phyloP scores from a whole-genome alignment of 2,888 invertebrate genomes.

The Ophioninae sp. region DNA sequence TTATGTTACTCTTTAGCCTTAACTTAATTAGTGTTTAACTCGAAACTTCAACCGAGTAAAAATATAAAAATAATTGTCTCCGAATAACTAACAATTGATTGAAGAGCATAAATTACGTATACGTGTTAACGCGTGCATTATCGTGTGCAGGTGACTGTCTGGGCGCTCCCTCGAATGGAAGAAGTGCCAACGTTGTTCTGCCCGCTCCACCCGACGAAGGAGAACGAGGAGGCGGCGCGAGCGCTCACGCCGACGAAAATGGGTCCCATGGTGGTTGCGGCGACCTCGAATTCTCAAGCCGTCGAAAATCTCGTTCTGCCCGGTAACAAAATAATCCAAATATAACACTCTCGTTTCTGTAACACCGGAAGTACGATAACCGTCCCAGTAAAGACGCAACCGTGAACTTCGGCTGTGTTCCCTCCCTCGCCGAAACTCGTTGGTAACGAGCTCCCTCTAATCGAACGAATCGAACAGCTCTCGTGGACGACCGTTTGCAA shows the following conservation, averaged over 20 bases:
- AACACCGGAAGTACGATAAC: too few species aligned
- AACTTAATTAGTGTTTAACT: too few species aligned
- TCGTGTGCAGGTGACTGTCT: conserved; percentile 81
- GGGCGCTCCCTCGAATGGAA: conserved; percentile 87
- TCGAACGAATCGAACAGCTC: conserved; percentile 65
- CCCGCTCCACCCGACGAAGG: conserved; percentile 79
- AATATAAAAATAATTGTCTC: too few species aligned
- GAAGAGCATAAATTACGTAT: background rate
- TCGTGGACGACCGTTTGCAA: conserved; percentile 88
- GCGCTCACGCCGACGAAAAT: conserved; percentile 77
- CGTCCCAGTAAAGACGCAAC: too few species aligned
- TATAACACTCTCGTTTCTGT: too few species aligned
- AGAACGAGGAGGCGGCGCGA: conserved; percentile 74
- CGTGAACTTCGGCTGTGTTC: background rate
- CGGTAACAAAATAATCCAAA: too few species aligned
- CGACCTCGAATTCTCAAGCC: conserved; percentile 66
- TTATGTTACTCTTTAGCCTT: too few species aligned
- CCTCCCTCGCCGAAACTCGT: too few species aligned
- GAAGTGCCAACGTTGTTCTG: conserved; percentile 86
- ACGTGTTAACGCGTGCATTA: background rate
- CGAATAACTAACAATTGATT: too few species aligned
- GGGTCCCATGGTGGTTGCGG: conserved; percentile 69
- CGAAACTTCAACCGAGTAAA: too few species aligned
- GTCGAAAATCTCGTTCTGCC: conserved; percentile 75
- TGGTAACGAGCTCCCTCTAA: too few species aligned